Percentiles rank a stretch among this genome's conserved stretches.
Evolutionary conservation across 2,888 invertebrate species (phyloP).

Genomic region (Incurvaria masculella): DNA sequence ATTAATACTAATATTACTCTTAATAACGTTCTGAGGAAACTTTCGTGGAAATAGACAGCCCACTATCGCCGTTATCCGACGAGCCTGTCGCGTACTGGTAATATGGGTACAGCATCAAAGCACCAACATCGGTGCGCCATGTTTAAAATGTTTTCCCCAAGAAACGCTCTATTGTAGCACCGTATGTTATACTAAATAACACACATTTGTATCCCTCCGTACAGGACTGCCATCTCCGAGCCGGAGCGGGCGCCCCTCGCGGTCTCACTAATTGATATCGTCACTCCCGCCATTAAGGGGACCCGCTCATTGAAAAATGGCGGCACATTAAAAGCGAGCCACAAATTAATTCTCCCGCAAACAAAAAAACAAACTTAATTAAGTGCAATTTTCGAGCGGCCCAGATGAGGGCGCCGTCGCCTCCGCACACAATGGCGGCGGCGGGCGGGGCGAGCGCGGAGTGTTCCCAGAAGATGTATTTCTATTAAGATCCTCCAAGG

Average conservation of each 20-base stretch:
- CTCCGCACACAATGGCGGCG: not conserved
- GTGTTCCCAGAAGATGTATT: not conserved
- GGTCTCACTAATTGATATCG: conserved; percentile 7
- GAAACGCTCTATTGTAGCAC: conserved; percentile 4
- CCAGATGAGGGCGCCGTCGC: not conserved
- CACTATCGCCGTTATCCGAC: conserved; percentile 5
- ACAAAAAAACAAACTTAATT: conserved; percentile 7
- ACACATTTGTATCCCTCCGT: no score
- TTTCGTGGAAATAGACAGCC: no score
- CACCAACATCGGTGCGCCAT: no score
- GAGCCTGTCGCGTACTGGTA: no score
- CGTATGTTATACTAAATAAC: no score
- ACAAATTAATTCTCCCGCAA: conserved; percentile 6
- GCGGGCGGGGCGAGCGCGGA: not conserved
- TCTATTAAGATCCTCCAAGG: not conserved
- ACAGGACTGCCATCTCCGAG: not conserved
- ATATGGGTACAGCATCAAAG: no score
- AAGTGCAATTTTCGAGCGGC: conserved; percentile 7
- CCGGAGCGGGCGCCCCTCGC: not conserved
- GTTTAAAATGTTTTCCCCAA: conserved; percentile 3
- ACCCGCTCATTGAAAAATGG: conserved; percentile 7
- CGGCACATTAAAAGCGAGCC: conserved; percentile 6
- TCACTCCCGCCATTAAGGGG: conserved; percentile 3
- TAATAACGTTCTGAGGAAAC: no score
- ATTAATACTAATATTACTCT: no score